Percentiles rank a stretch among this genome's conserved stretches.
These are phyloP conservation scores for Eristalis tenax DNA, from an alignment of 2,888 invertebrate species.

Conservation along the genomic window DNA sequence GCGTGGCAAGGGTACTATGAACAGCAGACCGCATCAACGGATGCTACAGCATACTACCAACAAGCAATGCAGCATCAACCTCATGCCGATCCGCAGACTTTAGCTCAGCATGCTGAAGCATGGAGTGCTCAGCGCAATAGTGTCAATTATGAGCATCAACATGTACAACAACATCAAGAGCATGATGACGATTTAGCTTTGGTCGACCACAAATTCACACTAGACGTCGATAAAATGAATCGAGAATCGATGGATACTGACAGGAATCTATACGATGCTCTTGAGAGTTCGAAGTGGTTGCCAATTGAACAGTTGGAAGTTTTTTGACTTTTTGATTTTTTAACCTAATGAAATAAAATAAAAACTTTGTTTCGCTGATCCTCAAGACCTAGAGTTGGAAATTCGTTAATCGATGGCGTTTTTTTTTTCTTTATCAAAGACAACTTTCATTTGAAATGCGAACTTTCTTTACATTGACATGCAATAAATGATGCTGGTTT, in stretches of 20 bases:
- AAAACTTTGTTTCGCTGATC: no score
- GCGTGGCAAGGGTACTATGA: constrained; percentile 90
- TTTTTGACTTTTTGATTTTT: constrained; percentile 81
- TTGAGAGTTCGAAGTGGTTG: constrained; percentile 92
- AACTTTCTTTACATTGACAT: no score
- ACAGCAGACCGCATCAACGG: constrained; percentile 77
- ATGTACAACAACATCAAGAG: constrained; percentile 76
- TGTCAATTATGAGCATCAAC: constrained; percentile 80
- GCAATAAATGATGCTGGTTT: no score
- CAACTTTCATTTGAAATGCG: no score
- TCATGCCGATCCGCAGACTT: constrained; percentile 78
- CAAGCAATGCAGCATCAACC: constrained; percentile 77
- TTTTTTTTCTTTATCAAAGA: no score
- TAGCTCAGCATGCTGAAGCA: constrained; percentile 81
- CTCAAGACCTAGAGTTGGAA: no score
- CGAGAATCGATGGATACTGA: constrained; percentile 89
- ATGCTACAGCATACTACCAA: constrained; percentile 79
- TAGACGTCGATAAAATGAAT: constrained; percentile 90
- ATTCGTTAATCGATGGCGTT: no score
- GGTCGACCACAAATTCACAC: constrained; percentile 89
- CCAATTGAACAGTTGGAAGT: constrained; percentile 89
- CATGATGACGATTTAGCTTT: constrained; percentile 87
- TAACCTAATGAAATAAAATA: constrained; percentile 73
- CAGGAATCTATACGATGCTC: constrained; percentile 89
- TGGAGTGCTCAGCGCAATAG: constrained; percentile 82